Base-by-base conservation (phyloP, 2,888 invertebrate species). In the Lasioglossum pauxillum region DNA sequence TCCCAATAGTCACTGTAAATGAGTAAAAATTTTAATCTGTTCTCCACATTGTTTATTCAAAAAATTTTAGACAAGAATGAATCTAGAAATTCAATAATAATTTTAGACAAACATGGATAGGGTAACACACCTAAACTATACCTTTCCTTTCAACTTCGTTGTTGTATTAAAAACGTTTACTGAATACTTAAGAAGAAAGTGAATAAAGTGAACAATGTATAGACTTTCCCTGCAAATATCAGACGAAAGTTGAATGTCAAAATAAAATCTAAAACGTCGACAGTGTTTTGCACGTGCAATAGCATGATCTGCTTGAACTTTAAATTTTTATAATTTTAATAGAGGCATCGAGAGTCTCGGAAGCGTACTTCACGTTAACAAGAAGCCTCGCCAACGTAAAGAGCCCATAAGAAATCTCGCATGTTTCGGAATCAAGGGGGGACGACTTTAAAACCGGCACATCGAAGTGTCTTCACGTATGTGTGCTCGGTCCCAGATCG, bases 401-500 rank as follows among this genome's bases (percentile, higher is more conserved):
- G 73, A 73, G 67, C 83, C 67, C 67, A 27, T 77, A 82, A 77
- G 82, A 71, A 74, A 60, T 44, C 8, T 35, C n/a, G 46, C 75
- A 27, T 41, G 67, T 75, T 75, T 80, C 23, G 41, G 80, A 53
- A 67, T 67, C 49, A 41, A 44, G 57, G 35, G 16, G 46, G 46
- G 67, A 75, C 41, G 41, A 76, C 38, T 64, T 57, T 71, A 41
- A 53, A 85, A 53, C 75, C n/a, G n/a, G n/a, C 79, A 60, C 76
- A 46, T 84, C 5, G 41, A 49, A 78, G n/a, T 49, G 49, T 74
- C 75, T 35, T 71, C 67, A 44, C 78, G 75, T 77, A 38, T 74
- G 44, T 82, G 75, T 77, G 67, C 79, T 87, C 80, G 73, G 84
- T 89, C 84, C 88, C 72, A 78, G 88, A 91, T 93, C 92, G 93